A percentile compares a stretch with the other conserved stretches of the same genome.
Evolutionary conservation across 1,140 invertebrate species (phyloP).

Genomic region (Trachymyrmex cornetzi): DNA sequence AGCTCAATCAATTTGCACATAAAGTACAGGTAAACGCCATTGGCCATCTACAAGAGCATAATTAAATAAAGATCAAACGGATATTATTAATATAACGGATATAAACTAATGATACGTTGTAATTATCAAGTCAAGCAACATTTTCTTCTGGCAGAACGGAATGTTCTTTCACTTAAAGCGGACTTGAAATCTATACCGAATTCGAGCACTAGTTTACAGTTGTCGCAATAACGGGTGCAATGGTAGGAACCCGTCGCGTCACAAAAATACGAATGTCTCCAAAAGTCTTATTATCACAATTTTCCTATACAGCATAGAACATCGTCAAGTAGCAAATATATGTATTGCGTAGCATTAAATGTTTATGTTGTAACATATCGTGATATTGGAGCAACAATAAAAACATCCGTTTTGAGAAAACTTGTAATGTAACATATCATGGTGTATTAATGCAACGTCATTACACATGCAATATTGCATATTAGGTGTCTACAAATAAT

Average conservation of each 20-base stretch:
- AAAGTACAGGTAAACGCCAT: constrained; percentile 86
- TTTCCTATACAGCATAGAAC: background rate
- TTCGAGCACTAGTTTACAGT: background rate
- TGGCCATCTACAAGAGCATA: constrained; percentile 81
- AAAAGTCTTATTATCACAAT: background rate
- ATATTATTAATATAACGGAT: background rate
- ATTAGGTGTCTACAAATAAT: background rate
- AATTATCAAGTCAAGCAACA: constrained; percentile 25
- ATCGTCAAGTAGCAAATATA: background rate
- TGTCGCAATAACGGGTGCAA: background rate
- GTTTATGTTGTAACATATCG: background rate
- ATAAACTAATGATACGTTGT: background rate
- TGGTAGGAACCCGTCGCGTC: background rate
- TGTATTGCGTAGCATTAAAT: background rate
- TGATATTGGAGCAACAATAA: background rate
- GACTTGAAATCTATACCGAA: constrained; percentile 19
- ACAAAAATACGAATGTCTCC: background rate
- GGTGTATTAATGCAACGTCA: background rate
- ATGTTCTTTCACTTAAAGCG: background rate
- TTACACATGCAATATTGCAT: background rate
- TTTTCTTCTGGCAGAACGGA: constrained; percentile 9
- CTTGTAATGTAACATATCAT: background rate
- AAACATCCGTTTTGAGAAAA: background rate
- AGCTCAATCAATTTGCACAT: constrained; percentile 89
- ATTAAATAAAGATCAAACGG: constrained; percentile 12